Evolutionary conservation across 2,113 vertebrate genomes (phyloP), one percentile per base, ranked within the genome.

Genomic region (Takifugu flavidus): DNA sequence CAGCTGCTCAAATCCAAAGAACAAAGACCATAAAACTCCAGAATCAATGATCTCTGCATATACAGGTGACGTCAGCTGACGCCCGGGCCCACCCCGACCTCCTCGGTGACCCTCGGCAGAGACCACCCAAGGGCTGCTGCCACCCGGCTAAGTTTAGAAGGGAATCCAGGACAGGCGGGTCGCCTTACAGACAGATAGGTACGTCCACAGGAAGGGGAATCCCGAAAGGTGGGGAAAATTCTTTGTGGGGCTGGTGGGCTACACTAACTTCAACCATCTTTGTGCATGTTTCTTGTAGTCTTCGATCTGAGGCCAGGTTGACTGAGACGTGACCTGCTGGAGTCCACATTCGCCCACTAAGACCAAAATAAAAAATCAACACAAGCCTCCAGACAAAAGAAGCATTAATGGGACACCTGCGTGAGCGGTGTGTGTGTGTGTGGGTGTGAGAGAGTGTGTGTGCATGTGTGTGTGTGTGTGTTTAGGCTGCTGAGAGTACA

Each of bases 81-180:
- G 34, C 34, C 34, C 11, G 34, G 34, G 34, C 34, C 34, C 7
- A 10, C 13, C n/a, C 4, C 1, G 42, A 39, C 31, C 43, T 54
- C 4, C 27, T 64, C 58, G 57, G 64, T 62, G 59, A 67, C 60
- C 58, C 54, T 4, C 12, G 28, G 15, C 44, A 53, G 73, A 63
- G 70, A 63, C 68, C 76, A 62, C 26, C 69, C 70, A 49, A 44
- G 20, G 46, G 69, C 71, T 53, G 27, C 67, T 53, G 74, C 26
- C 47, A 49, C 71, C 55, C 58, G 60, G 67, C 88, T 91, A 91
- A 83, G 58, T 87, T 89, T 89, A 90, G 90, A 59, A 53, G 68
- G 76, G 82, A 88, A 91, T 91, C 77, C 83, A 91, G 89, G 83
- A 75, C 87, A 77, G 65, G 50, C 52, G 59, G 83, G 77, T 91